Evolutionary conservation across 2,113 vertebrate genomes (phyloP), one percentile per base, ranked within the genome.

Genomic region (Symphodus melops): DNA sequence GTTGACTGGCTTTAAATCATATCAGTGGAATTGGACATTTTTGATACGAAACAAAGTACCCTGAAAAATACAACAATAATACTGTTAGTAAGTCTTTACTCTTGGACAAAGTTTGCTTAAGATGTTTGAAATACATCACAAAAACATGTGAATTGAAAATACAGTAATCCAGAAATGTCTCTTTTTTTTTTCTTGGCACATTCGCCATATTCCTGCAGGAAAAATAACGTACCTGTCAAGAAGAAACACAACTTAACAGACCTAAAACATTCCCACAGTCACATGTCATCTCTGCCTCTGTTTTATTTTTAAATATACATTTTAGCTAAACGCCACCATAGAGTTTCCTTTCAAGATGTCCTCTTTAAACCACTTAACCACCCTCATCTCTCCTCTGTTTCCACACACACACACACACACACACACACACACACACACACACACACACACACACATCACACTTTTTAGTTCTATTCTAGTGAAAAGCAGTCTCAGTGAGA

Each of bases 241-340:
- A 75, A 80, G 37, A 80, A 85, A 75, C 28, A 28, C 68, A 72
- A 75, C 17, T 70, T 78, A 68, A 75, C 60, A 8, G 70, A 81
- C 51, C 58, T 67, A 72, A 81, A 85, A 76, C 3, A 10, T 67
- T 81, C 68, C 55, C 70, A 28, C 36, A 65, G 28, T 81, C 46
- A 57, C n/a, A 57, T 48, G 69, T 75, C 70, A 57, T 16, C 52
- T 37, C 33, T 42, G 33, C 55, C 36, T 62, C 46, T 42, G 19
- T 65, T 48, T 52, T 39, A 44, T 37, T n/a, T 54, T 61, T 55
- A 12, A 65, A 52, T 55, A 51, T 49, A 53, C 14, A 60, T 75
- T 73, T 77, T 53, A 80, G 37, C 68, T 25, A 65, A 76, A 51
- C 53, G 62, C 57, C 52, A 67, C 11, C 20, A n/a, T 10, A 11